Percentiles rank a stretch among this genome's conserved stretches.
Evolutionary conservation across 1,140 invertebrate genomes (phyloP).

Genomic region (Halictus rubicundus): DNA sequence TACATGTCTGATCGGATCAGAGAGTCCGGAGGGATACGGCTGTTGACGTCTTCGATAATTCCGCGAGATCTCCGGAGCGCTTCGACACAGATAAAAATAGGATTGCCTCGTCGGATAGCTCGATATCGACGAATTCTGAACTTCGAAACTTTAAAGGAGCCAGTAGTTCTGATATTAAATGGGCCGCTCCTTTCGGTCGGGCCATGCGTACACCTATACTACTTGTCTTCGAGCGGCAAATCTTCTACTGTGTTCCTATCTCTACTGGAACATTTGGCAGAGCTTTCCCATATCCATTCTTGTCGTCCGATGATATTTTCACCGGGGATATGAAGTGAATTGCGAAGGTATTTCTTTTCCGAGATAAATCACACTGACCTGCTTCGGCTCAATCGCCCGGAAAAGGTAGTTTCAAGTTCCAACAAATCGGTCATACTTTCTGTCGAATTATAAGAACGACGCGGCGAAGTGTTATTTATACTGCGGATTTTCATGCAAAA

Average conservation of each 20-base stretch:
- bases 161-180: not conserved
- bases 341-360: not conserved
- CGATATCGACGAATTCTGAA: conserved; percentile 24
- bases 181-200: not conserved
- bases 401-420: too few species aligned
- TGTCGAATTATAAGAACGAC: too few species aligned
- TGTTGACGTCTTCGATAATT: not conserved
- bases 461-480: too few species aligned
- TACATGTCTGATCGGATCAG: not conserved
- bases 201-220: not conserved
- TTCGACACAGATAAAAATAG: not conserved
- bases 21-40: too few species aligned
- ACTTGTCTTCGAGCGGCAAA: not conserved
- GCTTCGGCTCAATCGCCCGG: too few species aligned
- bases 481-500: too few species aligned
- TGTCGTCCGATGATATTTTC: not conserved
- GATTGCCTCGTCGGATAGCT: not conserved
- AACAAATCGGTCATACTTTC: too few species aligned
- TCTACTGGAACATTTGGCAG: not conserved
- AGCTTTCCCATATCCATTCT: not conserved
- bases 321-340: conserved; percentile 2
- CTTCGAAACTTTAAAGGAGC: conserved; percentile 10
- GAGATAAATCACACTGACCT: too few species aligned
- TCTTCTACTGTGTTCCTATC: not conserved
- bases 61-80: conserved; percentile 25